A percentile compares a stretch with the other conserved stretches of the same genome.
Evolutionary conservation across 2,113 vertebrate genomes (phyloP).

Genomic region (Myrmecophaga tridactyla): DNA sequence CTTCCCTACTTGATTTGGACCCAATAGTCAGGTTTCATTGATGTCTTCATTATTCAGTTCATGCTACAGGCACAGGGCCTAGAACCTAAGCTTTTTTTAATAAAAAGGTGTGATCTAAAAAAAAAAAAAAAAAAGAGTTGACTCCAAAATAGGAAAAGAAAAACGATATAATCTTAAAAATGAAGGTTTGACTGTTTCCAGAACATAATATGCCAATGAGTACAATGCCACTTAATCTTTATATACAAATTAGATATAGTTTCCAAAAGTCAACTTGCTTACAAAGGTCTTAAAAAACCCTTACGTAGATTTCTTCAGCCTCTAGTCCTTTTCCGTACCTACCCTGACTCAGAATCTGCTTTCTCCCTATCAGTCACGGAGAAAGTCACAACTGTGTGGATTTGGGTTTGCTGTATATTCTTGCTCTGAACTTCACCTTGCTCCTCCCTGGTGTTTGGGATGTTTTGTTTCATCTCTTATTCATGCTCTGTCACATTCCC

Average conservation of each 20-base stretch:
- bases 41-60: not conserved
- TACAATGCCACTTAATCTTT: not conserved
- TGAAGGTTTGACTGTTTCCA: not conserved
- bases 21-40: not conserved
- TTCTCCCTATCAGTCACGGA: not conserved
- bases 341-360: not conserved
- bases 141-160: not conserved
- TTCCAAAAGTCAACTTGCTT: not conserved
- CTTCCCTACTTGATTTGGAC: not conserved
- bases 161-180: not conserved
- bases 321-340: not conserved
- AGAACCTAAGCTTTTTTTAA: not conserved
- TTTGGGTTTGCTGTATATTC: not conserved
- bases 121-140: not conserved
- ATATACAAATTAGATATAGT: not conserved
- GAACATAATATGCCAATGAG: not conserved
- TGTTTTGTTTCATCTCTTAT: constrained; percentile 40
- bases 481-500: constrained; percentile 11
- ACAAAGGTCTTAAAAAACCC: not conserved
- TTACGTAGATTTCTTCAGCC: constrained; percentile 28
- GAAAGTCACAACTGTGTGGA: not conserved
- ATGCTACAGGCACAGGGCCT: not conserved
- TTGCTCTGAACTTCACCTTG: not conserved
- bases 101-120: not conserved
- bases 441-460: not conserved